Conservation (phyloP, 1,140 invertebrate species). For the Bombus terrestris region DNA sequence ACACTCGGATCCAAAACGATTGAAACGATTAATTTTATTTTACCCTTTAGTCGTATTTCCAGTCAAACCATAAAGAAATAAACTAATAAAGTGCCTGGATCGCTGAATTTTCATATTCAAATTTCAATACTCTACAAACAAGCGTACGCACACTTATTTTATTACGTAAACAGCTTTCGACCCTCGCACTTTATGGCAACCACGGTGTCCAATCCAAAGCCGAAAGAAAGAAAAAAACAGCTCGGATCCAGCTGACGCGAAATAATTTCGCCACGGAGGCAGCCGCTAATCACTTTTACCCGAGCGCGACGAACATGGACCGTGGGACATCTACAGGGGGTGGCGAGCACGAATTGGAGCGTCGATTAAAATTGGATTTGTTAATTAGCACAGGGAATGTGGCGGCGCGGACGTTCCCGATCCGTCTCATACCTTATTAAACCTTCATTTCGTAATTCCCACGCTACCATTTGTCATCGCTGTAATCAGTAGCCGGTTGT, state of each 20-base stretch:
- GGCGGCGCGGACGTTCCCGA: constrained; percentile 41
- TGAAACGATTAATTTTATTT: no score
- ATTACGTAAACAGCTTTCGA: neutral
- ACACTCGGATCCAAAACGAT: no score
- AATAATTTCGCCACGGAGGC: constrained; percentile 68
- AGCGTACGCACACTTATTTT: neutral
- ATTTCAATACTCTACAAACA: neutral
- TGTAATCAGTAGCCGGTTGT: constrained; percentile 62
- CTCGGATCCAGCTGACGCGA: constrained; percentile 50
- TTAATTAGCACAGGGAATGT: constrained; percentile 74
- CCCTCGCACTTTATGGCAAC: neutral
- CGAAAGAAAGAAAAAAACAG: neutral
- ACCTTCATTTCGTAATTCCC: constrained; percentile 76
- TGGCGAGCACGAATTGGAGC: constrained; percentile 64
- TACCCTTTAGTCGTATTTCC: no score
- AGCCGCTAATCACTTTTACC: constrained; percentile 68
- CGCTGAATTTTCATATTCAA: neutral
- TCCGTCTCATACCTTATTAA: constrained; percentile 75
- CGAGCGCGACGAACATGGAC: constrained; percentile 31
- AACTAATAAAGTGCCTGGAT: no score
- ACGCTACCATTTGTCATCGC: constrained; percentile 70
- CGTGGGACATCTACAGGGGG: constrained; percentile 11
- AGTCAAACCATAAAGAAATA: no score
- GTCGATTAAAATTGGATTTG: constrained; percentile 79
- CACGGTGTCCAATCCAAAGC: neutral